Evolutionary conservation across 23 tunicate genomes (phyloP).

Genomic region (Clavelina lepadiformis): DNA sequence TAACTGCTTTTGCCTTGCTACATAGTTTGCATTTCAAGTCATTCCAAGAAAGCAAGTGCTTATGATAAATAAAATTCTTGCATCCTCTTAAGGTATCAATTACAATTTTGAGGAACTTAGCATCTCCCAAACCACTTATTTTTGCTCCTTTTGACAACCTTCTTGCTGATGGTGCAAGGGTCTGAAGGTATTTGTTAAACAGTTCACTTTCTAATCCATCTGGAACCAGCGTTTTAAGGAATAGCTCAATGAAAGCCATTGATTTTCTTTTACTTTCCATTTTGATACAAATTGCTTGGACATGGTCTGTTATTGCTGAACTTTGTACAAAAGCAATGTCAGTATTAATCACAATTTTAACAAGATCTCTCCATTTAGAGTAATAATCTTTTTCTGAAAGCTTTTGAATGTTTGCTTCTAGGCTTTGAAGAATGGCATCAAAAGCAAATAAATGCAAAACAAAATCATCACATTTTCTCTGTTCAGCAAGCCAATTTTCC

Average conservation of each 20-base stretch:
- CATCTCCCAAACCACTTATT: conserved; percentile 17
- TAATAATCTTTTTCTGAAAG: background rate
- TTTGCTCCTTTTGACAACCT: conserved; percentile 45
- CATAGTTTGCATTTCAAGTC: conserved; percentile 37
- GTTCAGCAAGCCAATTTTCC: conserved; percentile 2
- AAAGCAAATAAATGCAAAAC: conserved; percentile 2
- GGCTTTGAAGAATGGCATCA: background rate
- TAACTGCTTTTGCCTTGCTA: conserved; percentile 4
- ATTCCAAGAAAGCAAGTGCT: conserved; percentile 29
- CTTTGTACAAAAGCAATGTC: too few relatives aligned
- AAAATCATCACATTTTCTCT: background rate
- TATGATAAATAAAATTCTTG: conserved; percentile 10
- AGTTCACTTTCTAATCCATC: conserved; percentile 1
- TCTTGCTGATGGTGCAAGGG: conserved; percentile 32
- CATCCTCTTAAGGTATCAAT: conserved; percentile 32
- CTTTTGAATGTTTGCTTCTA: conserved; percentile 13
- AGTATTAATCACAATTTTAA: conserved; percentile 2
- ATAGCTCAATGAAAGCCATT: conserved; percentile 42
- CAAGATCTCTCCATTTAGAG: conserved; percentile 10
- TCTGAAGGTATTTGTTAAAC: conserved; percentile 21
- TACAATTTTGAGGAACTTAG: conserved; percentile 30
- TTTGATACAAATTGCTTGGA: background rate
- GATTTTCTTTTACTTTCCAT: background rate
- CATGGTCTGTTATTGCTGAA: background rate
- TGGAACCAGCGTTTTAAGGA: conserved; percentile 47